These are phyloP conservation scores for Caenorhabditis sp. DNA, from an alignment of 2,888 invertebrate species.

Conservation along the genomic window DNA sequence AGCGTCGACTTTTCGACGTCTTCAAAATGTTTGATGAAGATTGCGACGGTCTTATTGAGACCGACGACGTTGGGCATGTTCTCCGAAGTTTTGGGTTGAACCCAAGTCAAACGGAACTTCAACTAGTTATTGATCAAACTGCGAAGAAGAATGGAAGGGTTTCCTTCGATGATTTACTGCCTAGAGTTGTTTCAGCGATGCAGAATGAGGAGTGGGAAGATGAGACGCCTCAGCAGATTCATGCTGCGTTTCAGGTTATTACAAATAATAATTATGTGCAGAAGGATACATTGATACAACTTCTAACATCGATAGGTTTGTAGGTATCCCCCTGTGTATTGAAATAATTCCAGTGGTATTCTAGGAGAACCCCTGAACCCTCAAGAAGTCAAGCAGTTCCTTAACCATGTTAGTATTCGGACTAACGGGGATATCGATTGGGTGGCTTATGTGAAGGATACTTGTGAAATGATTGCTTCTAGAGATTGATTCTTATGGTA, in stretches of 20 bases:
- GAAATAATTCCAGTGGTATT: too few relatives aligned
- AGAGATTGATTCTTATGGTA: conserved; percentile 23
- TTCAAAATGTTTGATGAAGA: conserved; percentile 53
- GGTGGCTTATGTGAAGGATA: conserved; percentile 54
- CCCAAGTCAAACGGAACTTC: conserved; percentile 38
- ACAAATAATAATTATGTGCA: conserved; percentile 39
- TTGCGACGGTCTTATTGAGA: conserved; percentile 42
- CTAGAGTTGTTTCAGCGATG: conserved; percentile 41
- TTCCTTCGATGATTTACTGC: conserved; percentile 40
- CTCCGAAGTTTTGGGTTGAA: conserved; percentile 44
- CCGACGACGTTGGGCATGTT: conserved; percentile 38
- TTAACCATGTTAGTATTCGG: conserved; percentile 52
- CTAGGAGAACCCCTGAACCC: conserved; percentile 55
- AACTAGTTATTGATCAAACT: conserved; percentile 30
- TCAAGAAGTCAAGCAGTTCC: conserved; percentile 56
- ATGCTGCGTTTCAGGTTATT: conserved; percentile 39
- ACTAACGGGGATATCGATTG: conserved; percentile 55
- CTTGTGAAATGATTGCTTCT: conserved; percentile 39
- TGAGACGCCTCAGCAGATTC: conserved; percentile 31
- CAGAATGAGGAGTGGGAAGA: conserved; percentile 44
- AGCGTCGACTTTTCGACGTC: conserved; percentile 37
- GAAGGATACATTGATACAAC: conserved; percentile 29
- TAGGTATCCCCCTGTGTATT: too few relatives aligned
- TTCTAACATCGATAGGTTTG: conserved; percentile 34
- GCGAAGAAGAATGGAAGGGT: conserved; percentile 25